Evolutionary conservation across 2,113 vertebrate species (phyloP).

Genomic region (Sorex fumeus): DNA sequence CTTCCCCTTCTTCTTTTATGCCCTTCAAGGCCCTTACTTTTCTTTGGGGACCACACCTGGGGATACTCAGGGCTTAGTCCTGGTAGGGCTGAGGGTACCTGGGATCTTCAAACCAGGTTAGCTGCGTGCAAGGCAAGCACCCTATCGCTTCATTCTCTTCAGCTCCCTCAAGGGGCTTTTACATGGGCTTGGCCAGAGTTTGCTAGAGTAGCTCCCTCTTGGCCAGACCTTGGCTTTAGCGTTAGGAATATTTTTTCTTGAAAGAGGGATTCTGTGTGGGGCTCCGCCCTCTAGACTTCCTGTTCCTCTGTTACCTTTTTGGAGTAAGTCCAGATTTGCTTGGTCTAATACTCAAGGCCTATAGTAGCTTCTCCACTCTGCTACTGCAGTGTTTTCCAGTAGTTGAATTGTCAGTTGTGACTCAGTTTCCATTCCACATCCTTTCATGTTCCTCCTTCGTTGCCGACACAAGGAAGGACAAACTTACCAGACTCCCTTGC

Average conservation of each 20-base stretch:
- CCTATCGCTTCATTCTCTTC: too few relatives aligned
- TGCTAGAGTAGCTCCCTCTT: not conserved
- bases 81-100: too few relatives aligned
- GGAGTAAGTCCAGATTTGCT: not conserved
- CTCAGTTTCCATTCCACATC: not conserved
- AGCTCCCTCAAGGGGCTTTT: not conserved
- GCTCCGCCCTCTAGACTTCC: not conserved
- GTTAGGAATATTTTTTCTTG: conserved; percentile 4
- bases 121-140: too few relatives aligned
- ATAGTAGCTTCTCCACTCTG: not conserved
- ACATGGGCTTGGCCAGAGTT: not conserved
- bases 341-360: not conserved
- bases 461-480: not conserved
- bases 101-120: too few relatives aligned
- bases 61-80: too few relatives aligned
- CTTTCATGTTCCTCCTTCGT: not conserved
- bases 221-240: not conserved
- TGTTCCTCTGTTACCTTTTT: not conserved
- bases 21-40: not conserved
- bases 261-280: not conserved
- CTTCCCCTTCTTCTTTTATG: not conserved
- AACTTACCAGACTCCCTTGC: not conserved
- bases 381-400: not conserved
- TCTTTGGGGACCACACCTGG: too few relatives aligned
- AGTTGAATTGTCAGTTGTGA: not conserved